phyloP scores from a whole-genome alignment of 2,113 vertebrate genomes.

The Tyto alba region DNA sequence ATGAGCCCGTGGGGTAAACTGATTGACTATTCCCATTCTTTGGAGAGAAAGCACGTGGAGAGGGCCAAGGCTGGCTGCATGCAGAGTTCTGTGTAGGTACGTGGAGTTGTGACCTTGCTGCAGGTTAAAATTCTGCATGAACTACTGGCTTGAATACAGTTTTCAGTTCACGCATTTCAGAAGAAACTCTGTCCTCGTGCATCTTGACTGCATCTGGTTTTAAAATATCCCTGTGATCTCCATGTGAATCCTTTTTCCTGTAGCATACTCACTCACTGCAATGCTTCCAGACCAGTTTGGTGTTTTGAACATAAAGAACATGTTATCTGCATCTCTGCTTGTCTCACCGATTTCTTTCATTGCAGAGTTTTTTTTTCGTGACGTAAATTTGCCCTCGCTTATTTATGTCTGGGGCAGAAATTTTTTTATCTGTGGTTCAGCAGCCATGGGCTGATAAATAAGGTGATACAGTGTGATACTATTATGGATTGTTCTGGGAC shows the following conservation, averaged over 20 bases:
- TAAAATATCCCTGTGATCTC: background rate
- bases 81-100: background rate
- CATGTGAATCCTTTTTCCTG: background rate
- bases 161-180: background rate
- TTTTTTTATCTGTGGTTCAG: background rate
- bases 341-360: conserved; percentile 12
- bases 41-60: background rate
- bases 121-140: background rate
- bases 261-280: background rate
- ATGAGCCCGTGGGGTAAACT: background rate
- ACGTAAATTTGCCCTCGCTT: background rate
- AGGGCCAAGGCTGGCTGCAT: background rate
- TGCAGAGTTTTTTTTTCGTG: background rate
- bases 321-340: background rate
- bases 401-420: conserved; percentile 27
- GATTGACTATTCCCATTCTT: background rate
- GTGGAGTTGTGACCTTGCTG: background rate
- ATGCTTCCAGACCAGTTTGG: background rate
- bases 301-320: conserved; percentile 10
- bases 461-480: background rate
- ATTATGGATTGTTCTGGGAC: conserved; percentile 34
- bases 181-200: background rate
- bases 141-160: background rate
- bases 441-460: conserved; percentile 10
- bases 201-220: background rate